Percentiles rank a stretch among this genome's conserved stretches.
Evolutionary conservation across 2,888 invertebrate species (phyloP).

Genomic region (Lamellibrachia satsuma): DNA sequence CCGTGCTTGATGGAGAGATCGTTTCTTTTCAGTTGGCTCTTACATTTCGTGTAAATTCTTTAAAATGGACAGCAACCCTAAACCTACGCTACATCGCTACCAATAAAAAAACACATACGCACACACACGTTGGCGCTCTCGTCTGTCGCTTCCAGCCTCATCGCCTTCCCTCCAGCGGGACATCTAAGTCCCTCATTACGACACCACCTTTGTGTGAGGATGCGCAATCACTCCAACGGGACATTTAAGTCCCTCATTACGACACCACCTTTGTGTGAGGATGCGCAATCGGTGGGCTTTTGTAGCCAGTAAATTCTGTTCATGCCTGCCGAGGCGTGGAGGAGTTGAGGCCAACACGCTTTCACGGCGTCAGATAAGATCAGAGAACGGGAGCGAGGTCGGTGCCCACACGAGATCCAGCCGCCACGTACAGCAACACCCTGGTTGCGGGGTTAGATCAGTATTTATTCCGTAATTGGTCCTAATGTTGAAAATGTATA

Average conservation of each 20-base stretch:
- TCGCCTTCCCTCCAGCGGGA: not conserved
- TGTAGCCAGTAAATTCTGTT: not conserved
- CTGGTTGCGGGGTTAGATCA: not conserved
- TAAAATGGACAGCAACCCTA: not conserved
- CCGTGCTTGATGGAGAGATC: not conserved
- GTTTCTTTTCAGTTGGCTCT: not conserved
- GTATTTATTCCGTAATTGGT: not conserved
- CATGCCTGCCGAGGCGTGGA: not conserved
- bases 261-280: not conserved
- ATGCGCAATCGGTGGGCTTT: not conserved
- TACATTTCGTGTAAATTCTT: not conserved
- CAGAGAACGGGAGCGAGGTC: not conserved
- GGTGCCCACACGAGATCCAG: not conserved
- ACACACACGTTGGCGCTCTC: not conserved
- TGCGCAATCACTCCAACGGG: not conserved
- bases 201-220: not conserved
- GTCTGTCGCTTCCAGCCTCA: not conserved
- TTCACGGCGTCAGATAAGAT: not conserved
- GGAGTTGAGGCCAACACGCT: not conserved
- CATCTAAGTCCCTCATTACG: not conserved
- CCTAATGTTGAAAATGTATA: not conserved
- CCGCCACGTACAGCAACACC: not conserved
- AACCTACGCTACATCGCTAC: not conserved
- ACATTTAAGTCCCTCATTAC: not conserved
- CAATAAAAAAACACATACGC: not conserved